phyloP scores from a whole-genome alignment of 2,113 vertebrate genomes.

The Nerophis ophidion region DNA sequence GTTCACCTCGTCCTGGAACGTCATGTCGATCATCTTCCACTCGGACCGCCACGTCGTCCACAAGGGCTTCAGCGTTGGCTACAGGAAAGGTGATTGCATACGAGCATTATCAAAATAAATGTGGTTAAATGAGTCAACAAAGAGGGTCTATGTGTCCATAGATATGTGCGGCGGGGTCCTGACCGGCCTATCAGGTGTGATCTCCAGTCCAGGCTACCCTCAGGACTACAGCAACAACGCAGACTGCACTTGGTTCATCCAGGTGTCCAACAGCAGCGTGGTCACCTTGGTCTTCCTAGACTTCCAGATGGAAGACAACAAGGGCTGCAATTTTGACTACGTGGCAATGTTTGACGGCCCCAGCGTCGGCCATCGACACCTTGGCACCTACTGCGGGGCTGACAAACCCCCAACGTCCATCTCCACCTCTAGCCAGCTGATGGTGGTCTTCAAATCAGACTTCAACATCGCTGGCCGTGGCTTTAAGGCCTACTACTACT shows the following conservation, averaged over 20 bases:
- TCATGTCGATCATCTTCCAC: conserved; percentile 89
- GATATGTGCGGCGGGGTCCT: conserved; percentile 89
- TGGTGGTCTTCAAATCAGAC: conserved; percentile 92
- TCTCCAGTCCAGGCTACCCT: conserved; percentile 89
- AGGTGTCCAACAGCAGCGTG: conserved; percentile 60
- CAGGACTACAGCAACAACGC: conserved; percentile 87
- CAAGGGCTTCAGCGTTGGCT: conserved; percentile 81
- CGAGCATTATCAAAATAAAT: too few species aligned
- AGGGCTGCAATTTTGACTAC: conserved; percentile 87
- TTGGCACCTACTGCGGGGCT: conserved; percentile 83
- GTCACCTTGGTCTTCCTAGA: conserved; percentile 86
- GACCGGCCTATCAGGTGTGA: conserved; percentile 86
- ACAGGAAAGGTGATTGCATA: conserved; percentile 80
- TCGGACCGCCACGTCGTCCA: conserved; percentile 91
- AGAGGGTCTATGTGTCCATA: conserved; percentile 30
- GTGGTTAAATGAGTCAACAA: too few species aligned
- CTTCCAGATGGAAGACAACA: conserved; percentile 89
- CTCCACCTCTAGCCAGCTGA: conserved; percentile 79
- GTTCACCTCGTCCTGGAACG: conserved; percentile 92
- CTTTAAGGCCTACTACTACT: conserved; percentile 92
- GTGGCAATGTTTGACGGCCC: conserved; percentile 85
- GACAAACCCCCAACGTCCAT: conserved; percentile 70
- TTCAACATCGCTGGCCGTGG: conserved; percentile 93
- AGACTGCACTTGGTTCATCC: conserved; percentile 88
- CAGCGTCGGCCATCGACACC: conserved; percentile 58